phyloP scores from a whole-genome alignment of 2,797 vertebrate species.

The Leontocebus nigricollis region DNA sequence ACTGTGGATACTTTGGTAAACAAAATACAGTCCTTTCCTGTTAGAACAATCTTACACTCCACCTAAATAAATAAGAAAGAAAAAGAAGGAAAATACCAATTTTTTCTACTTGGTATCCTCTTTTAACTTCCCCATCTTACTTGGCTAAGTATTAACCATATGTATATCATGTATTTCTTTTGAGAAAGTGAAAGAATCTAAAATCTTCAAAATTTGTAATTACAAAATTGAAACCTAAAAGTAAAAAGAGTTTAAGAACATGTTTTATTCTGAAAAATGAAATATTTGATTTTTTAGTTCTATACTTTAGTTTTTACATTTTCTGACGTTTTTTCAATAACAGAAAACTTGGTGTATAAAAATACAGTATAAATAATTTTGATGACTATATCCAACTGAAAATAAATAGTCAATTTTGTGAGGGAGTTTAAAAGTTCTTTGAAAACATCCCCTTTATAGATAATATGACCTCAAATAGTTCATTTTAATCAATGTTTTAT shows the following conservation, averaged over 20 bases:
- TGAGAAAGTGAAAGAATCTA: background rate
- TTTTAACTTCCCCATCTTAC: background rate
- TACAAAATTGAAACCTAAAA: conserved; percentile 20
- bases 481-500: conserved; percentile 17
- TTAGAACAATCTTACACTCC: background rate
- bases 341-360: background rate
- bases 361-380: background rate
- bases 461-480: background rate
- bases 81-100: background rate
- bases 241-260: background rate
- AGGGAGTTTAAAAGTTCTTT: conserved; percentile 4
- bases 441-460: background rate
- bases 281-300: background rate
- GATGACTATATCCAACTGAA: background rate
- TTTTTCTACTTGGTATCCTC: background rate
- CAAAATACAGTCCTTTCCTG: background rate
- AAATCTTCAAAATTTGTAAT: background rate
- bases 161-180: background rate
- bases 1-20: background rate
- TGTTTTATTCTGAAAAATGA: conserved; percentile 43
- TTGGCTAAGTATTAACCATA: conserved; percentile 9
- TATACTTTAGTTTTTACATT: background rate
- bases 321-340: background rate
- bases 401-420: conserved; percentile 24
- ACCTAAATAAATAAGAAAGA: background rate